phyloP scores from a whole-genome alignment of 2,888 invertebrate genomes.

The Pedicia rivosa region DNA sequence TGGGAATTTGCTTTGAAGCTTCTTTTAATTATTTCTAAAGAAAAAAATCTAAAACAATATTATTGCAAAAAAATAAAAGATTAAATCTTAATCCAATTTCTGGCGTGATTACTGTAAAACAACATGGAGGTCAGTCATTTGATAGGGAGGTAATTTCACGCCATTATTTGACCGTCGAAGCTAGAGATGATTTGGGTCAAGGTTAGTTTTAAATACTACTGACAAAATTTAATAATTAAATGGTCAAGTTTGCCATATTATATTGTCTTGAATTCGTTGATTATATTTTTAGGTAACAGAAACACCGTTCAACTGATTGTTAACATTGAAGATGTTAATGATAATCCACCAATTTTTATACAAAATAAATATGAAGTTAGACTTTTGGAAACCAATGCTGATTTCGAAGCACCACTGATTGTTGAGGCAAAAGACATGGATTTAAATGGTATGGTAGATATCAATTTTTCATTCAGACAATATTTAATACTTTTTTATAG shows the following conservation, averaged over 20 bases:
- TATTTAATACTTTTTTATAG: conserved; percentile 31
- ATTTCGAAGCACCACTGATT: conserved; percentile 59
- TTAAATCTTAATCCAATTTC: conserved; percentile 62
- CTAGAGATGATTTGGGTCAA: conserved; percentile 69
- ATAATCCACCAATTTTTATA: conserved; percentile 73
- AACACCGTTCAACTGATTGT: conserved; percentile 73
- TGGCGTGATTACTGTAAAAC: conserved; percentile 72
- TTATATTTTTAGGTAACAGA: conserved; percentile 38
- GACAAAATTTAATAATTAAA: background rate
- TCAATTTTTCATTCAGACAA: conserved; percentile 17
- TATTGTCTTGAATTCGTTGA: background rate
- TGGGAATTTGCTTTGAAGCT: too few species aligned
- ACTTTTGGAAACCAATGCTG: conserved; percentile 62
- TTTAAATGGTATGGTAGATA: conserved; percentile 40
- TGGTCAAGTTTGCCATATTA: background rate
- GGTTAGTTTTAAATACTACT: too few species aligned
- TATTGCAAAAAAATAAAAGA: too few species aligned
- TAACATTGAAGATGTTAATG: conserved; percentile 74
- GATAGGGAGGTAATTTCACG: conserved; percentile 72
- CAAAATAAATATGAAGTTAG: conserved; percentile 70
- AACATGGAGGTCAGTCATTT: conserved; percentile 56
- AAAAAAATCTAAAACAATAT: too few species aligned
- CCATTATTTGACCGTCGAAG: conserved; percentile 78
- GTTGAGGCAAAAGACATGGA: conserved; percentile 75
- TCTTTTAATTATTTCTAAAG: too few species aligned